Percentiles rank a stretch among this genome's conserved stretches.
Evolutionary conservation across 2,113 vertebrate species (phyloP).

Genomic region (Stictonetta naevosa): DNA sequence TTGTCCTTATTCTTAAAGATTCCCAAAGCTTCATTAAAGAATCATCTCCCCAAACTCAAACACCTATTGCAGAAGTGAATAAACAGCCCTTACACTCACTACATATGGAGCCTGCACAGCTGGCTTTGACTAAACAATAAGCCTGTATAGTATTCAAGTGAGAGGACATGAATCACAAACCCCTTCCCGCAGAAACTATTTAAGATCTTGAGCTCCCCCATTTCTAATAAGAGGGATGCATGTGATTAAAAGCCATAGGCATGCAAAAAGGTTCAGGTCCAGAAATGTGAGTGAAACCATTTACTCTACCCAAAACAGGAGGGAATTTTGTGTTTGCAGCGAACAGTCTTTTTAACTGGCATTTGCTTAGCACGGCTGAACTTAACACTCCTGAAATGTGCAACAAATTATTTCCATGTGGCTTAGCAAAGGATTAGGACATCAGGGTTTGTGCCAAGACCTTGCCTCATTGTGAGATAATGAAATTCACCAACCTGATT

Average conservation of each 20-base stretch:
- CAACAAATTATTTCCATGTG: not conserved
- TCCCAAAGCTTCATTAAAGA: not conserved
- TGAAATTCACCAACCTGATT: not conserved
- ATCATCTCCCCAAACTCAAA: not conserved
- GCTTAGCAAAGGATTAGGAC: not conserved
- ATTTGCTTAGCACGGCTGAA: not conserved
- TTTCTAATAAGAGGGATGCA: not conserved
- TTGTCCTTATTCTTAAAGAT: not conserved
- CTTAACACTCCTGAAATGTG: not conserved
- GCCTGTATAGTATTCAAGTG: not conserved
- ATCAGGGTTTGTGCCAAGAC: not conserved
- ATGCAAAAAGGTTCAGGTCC: not conserved
- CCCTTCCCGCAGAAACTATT: not conserved
- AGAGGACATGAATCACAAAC: not conserved
- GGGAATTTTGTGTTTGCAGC: not conserved
- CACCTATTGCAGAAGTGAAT: not conserved
- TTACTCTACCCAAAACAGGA: not conserved
- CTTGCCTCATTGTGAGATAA: not conserved
- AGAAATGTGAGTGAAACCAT: not conserved
- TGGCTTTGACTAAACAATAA: not conserved
- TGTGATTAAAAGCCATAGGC: not conserved
- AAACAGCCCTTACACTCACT: not conserved
- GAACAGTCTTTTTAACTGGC: not conserved
- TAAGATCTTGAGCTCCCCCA: not conserved
- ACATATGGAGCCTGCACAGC: not conserved